phyloP scores from a whole-genome alignment of 2,888 invertebrate species.

The Drosophila atripex region DNA sequence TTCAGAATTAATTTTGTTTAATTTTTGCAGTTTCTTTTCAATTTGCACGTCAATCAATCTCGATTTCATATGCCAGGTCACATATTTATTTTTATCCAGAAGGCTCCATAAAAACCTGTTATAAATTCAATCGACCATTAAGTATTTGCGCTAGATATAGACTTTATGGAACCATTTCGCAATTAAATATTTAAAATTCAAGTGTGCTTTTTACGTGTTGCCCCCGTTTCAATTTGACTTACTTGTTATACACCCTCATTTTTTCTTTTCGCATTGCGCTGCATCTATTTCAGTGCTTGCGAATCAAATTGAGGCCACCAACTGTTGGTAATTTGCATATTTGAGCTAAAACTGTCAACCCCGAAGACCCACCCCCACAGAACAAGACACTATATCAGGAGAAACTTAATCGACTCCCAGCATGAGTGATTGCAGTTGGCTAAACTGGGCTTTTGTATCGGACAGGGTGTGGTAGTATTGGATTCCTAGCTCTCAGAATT shows the following conservation, averaged over 20 bases:
- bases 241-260: conserved; percentile 11
- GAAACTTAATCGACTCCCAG: conserved; percentile 53
- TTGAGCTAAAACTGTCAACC: conserved; percentile 67
- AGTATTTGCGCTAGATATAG: conserved; percentile 24
- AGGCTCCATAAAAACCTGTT: conserved; percentile 1
- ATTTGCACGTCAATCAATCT: background rate
- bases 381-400: conserved; percentile 1
- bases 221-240: conserved; percentile 57
- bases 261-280: conserved; percentile 32
- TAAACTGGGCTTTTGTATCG: conserved; percentile 29
- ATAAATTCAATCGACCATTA: conserved; percentile 46
- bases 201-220: conserved; percentile 55
- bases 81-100: background rate
- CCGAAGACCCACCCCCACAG: conserved; percentile 14
- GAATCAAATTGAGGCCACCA: conserved; percentile 72
- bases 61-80: conserved; percentile 5
- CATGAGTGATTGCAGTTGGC: conserved; percentile 61
- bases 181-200: conserved; percentile 72
- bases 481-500: conserved; percentile 76
- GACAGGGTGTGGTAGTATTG: conserved; percentile 58
- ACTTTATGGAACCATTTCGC: conserved; percentile 28
- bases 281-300: conserved; percentile 50
- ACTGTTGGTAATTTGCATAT: conserved; percentile 76
- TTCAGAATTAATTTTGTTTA: too few species aligned
- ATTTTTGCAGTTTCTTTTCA: background rate